Conservation (phyloP, 2,113 vertebrate genomes). For the Sisor rabdophorus region DNA sequence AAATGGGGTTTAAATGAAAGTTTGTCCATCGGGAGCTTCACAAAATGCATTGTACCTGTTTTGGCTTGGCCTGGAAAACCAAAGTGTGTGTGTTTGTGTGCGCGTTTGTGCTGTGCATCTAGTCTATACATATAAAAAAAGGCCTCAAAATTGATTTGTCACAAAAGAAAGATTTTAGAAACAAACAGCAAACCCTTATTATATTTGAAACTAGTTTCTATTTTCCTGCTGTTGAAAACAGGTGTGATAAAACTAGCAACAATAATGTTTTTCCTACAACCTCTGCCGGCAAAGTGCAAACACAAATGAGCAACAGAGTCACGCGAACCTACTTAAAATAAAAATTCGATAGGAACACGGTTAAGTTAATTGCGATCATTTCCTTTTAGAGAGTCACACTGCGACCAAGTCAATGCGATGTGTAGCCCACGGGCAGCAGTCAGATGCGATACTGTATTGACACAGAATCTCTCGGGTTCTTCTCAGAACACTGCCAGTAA, state of each 20-base stretch:
- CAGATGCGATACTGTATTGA: conserved; percentile 47
- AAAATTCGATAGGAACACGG: neutral
- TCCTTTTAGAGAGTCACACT: conserved; percentile 17
- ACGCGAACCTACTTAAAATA: too few relatives aligned
- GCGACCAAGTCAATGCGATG: conserved; percentile 11
- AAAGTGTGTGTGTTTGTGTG: too few relatives aligned
- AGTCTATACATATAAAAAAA: too few relatives aligned
- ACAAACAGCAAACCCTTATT: neutral
- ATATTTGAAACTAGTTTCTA: neutral
- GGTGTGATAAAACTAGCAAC: too few relatives aligned
- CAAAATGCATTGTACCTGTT: conserved; percentile 19
- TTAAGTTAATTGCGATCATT: neutral
- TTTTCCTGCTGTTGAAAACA: neutral
- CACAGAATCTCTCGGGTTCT: conserved; percentile 25
- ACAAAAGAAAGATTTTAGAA: too few relatives aligned
- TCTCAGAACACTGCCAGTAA: conserved; percentile 27
- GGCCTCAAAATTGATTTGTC: too few relatives aligned
- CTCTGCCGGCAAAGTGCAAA: neutral
- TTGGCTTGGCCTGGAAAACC: conserved; percentile 1
- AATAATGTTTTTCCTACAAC: too few relatives aligned
- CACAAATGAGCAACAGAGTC: too few relatives aligned
- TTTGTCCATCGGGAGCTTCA: conserved; percentile 9
- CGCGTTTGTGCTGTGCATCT: too few relatives aligned
- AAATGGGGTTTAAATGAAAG: conserved; percentile 11
- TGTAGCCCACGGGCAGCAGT: conserved; percentile 23